Evolutionary conservation across 35 echinoderm and acorn worm genomes (phyloP).

Genomic region (Amphiura filiformis): DNA sequence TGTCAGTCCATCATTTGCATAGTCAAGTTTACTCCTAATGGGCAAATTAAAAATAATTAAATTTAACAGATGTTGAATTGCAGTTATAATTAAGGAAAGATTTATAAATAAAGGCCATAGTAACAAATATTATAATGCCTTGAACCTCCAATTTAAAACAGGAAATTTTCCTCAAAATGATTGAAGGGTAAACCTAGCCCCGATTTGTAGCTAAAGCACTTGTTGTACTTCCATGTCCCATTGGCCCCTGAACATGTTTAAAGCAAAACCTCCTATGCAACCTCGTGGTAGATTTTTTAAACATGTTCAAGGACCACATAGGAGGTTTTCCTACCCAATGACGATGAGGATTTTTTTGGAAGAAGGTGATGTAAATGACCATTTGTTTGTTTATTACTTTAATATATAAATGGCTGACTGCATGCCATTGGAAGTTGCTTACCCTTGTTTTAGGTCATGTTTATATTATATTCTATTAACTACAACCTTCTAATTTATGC

Average conservation of each 20-base stretch:
- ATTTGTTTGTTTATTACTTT: background rate
- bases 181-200: too few relatives aligned
- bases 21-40: background rate
- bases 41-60: background rate
- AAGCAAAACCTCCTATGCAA: too few relatives aligned
- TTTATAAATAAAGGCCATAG: background rate
- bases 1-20: background rate
- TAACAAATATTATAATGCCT: background rate
- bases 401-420: background rate
- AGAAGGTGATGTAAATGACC: background rate
- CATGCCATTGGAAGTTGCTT: background rate
- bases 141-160: too few relatives aligned
- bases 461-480: background rate
- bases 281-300: too few relatives aligned
- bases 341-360: background rate
- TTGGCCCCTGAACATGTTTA: too few relatives aligned
- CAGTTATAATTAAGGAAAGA: background rate
- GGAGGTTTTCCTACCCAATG: too few relatives aligned
- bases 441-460: background rate
- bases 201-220: too few relatives aligned
- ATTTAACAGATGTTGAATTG: background rate
- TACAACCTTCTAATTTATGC: background rate
- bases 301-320: too few relatives aligned
- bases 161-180: too few relatives aligned
- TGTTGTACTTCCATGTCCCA: too few relatives aligned